Conservation (phyloP, 2,797 vertebrate genomes). For the Cyprinella venusta region DNA sequence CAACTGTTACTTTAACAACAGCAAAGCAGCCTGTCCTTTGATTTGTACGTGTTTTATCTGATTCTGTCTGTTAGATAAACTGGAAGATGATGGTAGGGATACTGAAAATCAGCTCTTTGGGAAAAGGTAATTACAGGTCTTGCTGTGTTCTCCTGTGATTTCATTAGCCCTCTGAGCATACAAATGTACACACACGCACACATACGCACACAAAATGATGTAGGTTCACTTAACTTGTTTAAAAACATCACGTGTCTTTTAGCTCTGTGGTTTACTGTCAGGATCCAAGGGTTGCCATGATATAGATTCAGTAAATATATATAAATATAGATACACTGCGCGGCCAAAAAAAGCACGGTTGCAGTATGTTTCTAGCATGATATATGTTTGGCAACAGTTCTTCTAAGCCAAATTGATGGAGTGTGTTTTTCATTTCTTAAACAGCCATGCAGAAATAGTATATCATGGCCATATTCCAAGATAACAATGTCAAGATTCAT, state of each 20-base stretch:
- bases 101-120: slow-evolving; percentile 6
- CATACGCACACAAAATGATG: neutral
- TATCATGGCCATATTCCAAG: neutral
- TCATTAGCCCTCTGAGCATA: slow-evolving; percentile 6
- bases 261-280: neutral
- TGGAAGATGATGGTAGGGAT: slow-evolving; percentile 16
- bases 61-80: slow-evolving; percentile 24
- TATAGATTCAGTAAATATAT: neutral
- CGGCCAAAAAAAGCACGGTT: too few relatives aligned
- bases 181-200: too few relatives aligned
- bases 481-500: neutral
- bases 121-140: slow-evolving; percentile 5
- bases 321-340: too few relatives aligned
- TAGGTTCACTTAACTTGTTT: neutral
- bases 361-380: neutral
- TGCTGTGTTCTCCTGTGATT: slow-evolving; percentile 12
- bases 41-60: slow-evolving; percentile 1
- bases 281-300: neutral
- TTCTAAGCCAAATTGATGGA: neutral
- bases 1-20: neutral
- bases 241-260: slow-evolving; percentile 3
- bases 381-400: neutral
- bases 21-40: slow-evolving; percentile 3
- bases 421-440: neutral
- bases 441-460: neutral